Percentiles rank a stretch among this genome's conserved stretches.
These are phyloP conservation scores for Tipula confusa DNA, from an alignment of 2,888 invertebrate genomes.

Conservation along the genomic window DNA sequence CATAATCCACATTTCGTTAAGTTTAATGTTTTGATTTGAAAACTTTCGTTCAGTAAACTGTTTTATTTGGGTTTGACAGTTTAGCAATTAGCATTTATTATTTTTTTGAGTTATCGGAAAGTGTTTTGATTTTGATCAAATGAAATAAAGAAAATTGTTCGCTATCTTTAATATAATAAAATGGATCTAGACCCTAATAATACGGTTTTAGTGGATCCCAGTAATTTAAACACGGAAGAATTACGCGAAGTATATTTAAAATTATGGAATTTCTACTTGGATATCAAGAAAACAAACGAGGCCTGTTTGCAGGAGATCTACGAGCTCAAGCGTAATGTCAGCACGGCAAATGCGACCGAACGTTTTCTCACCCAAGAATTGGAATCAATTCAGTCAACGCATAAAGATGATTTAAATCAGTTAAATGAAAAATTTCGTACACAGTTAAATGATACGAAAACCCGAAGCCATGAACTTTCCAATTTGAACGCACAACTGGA, in stretches of 20 bases:
- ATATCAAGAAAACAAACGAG: slow-evolving; percentile 41
- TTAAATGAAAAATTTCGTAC: slow-evolving; percentile 33
- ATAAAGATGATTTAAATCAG: slow-evolving; percentile 36
- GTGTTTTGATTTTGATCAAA: background rate
- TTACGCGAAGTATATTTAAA: slow-evolving; percentile 45
- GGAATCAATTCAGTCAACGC: slow-evolving; percentile 39
- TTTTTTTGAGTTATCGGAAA: background rate
- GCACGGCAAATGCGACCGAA: slow-evolving; percentile 44
- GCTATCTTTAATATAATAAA: background rate
- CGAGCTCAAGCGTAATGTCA: slow-evolving; percentile 44
- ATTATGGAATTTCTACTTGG: slow-evolving; percentile 40
- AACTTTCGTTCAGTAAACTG: background rate
- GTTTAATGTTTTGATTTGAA: background rate
- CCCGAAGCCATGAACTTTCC: background rate
- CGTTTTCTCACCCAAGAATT: slow-evolving; percentile 44
- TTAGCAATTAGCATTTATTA: background rate
- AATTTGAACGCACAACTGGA: background rate
- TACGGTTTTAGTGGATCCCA: slow-evolving; percentile 12
- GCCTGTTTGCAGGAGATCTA: slow-evolving; percentile 45
- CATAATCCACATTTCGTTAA: background rate
- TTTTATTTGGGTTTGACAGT: background rate
- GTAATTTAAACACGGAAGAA: slow-evolving; percentile 40
- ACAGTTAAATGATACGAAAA: background rate
- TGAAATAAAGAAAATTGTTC: no score
- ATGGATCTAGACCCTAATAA: background rate